phyloP scores from a whole-genome alignment of 1,140 invertebrate species.

The Drosophila funebris region DNA sequence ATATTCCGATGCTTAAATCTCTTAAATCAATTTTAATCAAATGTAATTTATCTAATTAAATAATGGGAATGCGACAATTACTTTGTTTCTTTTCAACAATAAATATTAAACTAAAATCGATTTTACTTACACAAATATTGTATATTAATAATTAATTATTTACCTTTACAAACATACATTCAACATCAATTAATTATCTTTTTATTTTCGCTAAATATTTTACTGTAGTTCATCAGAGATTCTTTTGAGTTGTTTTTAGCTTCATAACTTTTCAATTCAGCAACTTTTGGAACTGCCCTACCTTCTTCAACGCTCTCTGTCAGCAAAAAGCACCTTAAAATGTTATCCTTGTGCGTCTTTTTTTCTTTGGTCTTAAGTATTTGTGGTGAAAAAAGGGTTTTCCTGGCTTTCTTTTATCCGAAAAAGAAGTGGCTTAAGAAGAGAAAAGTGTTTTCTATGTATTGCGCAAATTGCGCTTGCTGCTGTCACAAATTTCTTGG shows the following conservation, averaged over 20 bases:
- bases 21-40: no score
- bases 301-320: background rate
- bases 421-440: background rate
- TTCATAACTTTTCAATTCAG: background rate
- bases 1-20: no score
- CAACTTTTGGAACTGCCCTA: background rate
- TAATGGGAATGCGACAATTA: no score
- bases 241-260: background rate
- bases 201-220: no score
- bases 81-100: no score
- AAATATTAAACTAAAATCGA: no score
- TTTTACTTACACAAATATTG: no score
- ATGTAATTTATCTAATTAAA: no score
- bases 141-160: no score
- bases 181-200: no score
- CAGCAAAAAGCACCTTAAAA: background rate
- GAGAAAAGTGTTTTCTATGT: constrained; percentile 9
- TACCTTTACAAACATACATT: no score
- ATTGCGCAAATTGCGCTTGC: constrained; percentile 1
- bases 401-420: background rate
- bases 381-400: constrained; percentile 3
- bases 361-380: background rate
- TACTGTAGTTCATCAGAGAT: no score
- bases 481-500: constrained; percentile 10
- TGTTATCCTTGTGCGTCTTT: background rate